A percentile compares a stretch with the other conserved stretches of the same genome.
These are phyloP conservation scores for Heterodera filipjevi DNA, from an alignment of 2,888 invertebrate genomes.

Conservation along the genomic window DNA sequence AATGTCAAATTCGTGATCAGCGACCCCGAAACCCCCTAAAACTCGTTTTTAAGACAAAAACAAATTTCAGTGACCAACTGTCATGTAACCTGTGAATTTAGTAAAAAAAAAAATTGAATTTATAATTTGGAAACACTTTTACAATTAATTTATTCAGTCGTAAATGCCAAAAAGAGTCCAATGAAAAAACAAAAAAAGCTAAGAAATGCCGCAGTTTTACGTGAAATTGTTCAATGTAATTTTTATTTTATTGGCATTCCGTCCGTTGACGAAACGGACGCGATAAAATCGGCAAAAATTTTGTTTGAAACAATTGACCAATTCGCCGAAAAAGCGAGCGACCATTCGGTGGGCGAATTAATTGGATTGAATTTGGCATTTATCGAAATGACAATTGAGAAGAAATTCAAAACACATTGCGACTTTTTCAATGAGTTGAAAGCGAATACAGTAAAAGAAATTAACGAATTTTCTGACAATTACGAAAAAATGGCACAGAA, in stretches of 20 bases:
- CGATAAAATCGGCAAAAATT: neutral
- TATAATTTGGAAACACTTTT: too few relatives aligned
- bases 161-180: too few relatives aligned
- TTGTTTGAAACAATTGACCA: conserved; percentile 4
- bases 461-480: neutral
- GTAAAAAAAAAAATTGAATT: too few relatives aligned
- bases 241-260: neutral
- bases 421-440: neutral
- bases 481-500: neutral
- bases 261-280: neutral
- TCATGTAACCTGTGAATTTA: too few relatives aligned
- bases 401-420: neutral
- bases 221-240: neutral
- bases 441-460: neutral
- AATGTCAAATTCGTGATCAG: too few relatives aligned
- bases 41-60: too few relatives aligned
- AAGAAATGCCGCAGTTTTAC: neutral
- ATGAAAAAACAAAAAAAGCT: neutral
- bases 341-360: neutral
- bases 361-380: neutral
- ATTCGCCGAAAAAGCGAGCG: neutral
- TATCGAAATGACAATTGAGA: neutral
- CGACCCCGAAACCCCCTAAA: too few relatives aligned
- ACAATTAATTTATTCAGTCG: neutral
- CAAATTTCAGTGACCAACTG: too few relatives aligned